These are phyloP conservation scores for Cyclophora albipunctata DNA, from an alignment of 2,888 invertebrate species.

Conservation along the genomic window DNA sequence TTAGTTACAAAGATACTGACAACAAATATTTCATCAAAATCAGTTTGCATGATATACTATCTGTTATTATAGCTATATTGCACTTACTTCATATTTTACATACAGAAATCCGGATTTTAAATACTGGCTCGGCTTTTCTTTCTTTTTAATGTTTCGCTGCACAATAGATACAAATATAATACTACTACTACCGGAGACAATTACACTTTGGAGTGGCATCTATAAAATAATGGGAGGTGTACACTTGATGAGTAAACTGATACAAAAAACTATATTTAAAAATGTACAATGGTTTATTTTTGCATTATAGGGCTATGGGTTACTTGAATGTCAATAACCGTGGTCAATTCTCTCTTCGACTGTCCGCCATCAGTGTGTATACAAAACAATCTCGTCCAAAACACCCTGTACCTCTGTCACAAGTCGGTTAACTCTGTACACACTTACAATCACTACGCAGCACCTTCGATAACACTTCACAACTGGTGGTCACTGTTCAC, in stretches of 20 bases:
- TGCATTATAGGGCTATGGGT: slow-evolving; percentile 22
- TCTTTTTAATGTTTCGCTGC: slow-evolving; percentile 41
- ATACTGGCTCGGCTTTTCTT: slow-evolving; percentile 72
- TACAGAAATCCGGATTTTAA: slow-evolving; percentile 65
- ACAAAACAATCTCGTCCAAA: slow-evolving; percentile 31
- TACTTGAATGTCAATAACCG: slow-evolving; percentile 24
- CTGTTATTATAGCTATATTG: slow-evolving; percentile 64
- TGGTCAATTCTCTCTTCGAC: slow-evolving; percentile 20
- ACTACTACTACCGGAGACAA: slow-evolving; percentile 39
- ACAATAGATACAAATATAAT: slow-evolving; percentile 28
- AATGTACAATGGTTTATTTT: slow-evolving; percentile 22
- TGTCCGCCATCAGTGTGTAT: slow-evolving; percentile 22
- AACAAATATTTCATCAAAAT: slow-evolving; percentile 16
- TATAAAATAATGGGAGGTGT: slow-evolving; percentile 19
- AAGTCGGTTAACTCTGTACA: slow-evolving; percentile 43
- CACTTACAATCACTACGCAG: slow-evolving; percentile 53
- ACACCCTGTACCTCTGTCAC: slow-evolving; percentile 44
- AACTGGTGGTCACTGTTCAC: slow-evolving; percentile 39
- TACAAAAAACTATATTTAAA: slow-evolving; percentile 27
- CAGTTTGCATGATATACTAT: slow-evolving; percentile 31
- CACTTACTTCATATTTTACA: slow-evolving; percentile 61
- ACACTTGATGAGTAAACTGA: slow-evolving; percentile 21
- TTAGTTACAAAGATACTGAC: slow-evolving; percentile 13
- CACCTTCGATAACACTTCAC: slow-evolving; percentile 57
- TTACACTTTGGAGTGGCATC: slow-evolving; percentile 34